phyloP scores from a whole-genome alignment of 2,888 invertebrate genomes.

The Tinea pellionella region DNA sequence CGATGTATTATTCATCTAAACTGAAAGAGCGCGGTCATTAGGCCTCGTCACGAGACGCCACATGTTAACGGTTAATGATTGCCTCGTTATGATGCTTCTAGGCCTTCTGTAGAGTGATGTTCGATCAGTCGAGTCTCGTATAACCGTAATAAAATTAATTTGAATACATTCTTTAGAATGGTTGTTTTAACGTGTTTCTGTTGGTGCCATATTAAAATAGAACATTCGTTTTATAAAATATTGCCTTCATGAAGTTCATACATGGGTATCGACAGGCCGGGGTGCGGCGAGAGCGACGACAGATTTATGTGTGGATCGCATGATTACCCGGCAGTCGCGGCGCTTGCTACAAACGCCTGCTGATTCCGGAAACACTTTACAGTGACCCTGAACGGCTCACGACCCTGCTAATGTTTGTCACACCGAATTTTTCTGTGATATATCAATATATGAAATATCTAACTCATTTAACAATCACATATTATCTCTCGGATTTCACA shows the following conservation, averaged over 20 bases:
- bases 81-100: neutral
- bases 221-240: too few species aligned
- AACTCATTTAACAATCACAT: too few species aligned
- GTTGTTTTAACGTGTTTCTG: too few species aligned
- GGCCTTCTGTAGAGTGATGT: neutral
- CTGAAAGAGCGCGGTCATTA: neutral
- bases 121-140: neutral
- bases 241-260: too few species aligned
- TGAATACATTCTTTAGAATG: too few species aligned
- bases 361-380: constrained; percentile 41
- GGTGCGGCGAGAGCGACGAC: constrained; percentile 30
- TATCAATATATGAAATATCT: neutral
- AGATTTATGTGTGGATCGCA: constrained; percentile 53
- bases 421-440: neutral
- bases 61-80: neutral
- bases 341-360: constrained; percentile 16
- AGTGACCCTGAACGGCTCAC: constrained; percentile 23
- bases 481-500: too few species aligned
- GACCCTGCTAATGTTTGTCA: constrained; percentile 7
- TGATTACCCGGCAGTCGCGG: constrained; percentile 26
- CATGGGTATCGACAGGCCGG: neutral
- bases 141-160: neutral
- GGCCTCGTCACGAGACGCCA: neutral
- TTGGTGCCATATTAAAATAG: too few species aligned
- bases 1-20: neutral